phyloP scores from a whole-genome alignment of 2,797 vertebrate genomes.

The Varecia variegata region DNA sequence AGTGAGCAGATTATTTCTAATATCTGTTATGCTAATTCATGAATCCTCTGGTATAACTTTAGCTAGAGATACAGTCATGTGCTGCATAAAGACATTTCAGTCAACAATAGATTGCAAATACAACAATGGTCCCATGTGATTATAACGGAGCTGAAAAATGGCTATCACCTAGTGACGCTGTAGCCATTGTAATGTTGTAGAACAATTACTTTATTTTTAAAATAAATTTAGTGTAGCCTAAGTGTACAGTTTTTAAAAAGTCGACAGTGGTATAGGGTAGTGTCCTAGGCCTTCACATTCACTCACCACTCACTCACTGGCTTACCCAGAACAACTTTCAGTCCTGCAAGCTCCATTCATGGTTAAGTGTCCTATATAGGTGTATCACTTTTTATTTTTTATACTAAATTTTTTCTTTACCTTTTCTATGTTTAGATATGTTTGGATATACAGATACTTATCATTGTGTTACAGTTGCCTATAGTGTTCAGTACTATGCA shows the following conservation, averaged over 20 bases:
- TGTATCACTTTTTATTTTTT: background rate
- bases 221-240: background rate
- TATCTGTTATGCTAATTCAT: background rate
- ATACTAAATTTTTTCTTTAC: background rate
- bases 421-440: background rate
- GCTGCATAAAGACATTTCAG: background rate
- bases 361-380: background rate
- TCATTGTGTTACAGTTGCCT: background rate
- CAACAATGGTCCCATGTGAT: background rate
- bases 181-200: background rate
- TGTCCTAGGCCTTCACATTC: background rate
- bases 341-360: background rate
- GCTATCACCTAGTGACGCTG: background rate
- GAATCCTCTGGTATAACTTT: background rate
- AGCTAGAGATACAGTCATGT: background rate
- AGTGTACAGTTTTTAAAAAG: background rate
- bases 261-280: background rate
- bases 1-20: background rate
- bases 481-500: background rate
- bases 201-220: background rate
- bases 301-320: background rate
- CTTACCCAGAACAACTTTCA: background rate
- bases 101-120: background rate
- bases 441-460: background rate
- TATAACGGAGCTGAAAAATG: background rate